These are phyloP conservation scores for Leptobrachium leishanense DNA, from an alignment of 2,113 vertebrate genomes.

Conservation along the genomic window DNA sequence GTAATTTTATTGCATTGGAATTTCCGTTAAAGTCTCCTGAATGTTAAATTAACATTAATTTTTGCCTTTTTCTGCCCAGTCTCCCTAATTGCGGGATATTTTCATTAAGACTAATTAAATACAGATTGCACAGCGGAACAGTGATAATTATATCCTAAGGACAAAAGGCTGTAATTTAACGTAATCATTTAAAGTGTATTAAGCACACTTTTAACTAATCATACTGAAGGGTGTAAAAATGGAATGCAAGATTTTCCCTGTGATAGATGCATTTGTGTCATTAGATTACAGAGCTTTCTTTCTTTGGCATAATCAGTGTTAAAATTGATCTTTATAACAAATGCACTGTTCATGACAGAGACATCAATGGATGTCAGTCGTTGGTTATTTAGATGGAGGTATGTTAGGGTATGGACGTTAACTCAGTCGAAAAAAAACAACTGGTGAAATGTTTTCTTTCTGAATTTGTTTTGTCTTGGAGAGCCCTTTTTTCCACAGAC, in stretches of 20 bases:
- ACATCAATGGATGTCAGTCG: too few species aligned
- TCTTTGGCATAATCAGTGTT: too few species aligned
- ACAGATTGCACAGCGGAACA: conserved; percentile 55
- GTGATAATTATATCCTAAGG: conserved; percentile 55
- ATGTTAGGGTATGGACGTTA: too few species aligned
- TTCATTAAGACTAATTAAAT: conserved; percentile 59
- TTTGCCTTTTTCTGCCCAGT: conserved; percentile 44
- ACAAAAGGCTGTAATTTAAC: conserved; percentile 56
- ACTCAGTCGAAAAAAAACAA: too few species aligned
- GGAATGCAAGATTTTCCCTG: not conserved
- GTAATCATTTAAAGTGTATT: conserved; percentile 49
- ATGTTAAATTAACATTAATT: conserved; percentile 48
- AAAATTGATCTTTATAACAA: too few species aligned
- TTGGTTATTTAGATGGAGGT: too few species aligned
- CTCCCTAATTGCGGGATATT: conserved; percentile 55
- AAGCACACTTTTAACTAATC: conserved; percentile 41
- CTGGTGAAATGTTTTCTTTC: too few species aligned
- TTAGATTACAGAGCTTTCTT: too few species aligned
- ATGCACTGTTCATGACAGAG: too few species aligned
- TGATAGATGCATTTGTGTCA: too few species aligned
- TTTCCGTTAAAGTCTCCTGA: not conserved
- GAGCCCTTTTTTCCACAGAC: too few species aligned
- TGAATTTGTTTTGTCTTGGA: too few species aligned
- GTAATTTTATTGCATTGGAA: not conserved
- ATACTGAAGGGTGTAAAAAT: not conserved